Evolutionary conservation across 2,113 vertebrate genomes (phyloP).

Genomic region (Crotalus horridus): DNA sequence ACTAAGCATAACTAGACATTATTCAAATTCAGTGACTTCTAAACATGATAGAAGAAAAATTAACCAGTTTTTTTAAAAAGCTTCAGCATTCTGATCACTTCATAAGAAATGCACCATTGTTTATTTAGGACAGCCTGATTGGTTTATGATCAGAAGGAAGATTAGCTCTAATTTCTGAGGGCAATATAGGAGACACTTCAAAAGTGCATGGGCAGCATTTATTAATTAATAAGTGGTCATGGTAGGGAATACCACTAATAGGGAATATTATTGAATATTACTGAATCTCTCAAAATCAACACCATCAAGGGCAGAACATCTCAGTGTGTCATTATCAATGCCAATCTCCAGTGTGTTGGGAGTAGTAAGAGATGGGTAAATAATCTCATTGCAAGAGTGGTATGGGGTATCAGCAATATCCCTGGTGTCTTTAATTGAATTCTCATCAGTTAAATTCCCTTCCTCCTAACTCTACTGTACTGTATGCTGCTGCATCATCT

Average conservation of each 20-base stretch:
- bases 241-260: neutral
- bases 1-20: neutral
- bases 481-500: neutral
- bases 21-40: neutral
- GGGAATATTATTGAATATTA: no score
- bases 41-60: neutral
- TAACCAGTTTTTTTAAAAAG: neutral
- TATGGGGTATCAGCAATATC: neutral
- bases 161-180: neutral
- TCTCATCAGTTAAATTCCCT: neutral
- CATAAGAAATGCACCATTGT: neutral
- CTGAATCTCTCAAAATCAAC: no score
- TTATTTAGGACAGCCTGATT: neutral
- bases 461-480: neutral
- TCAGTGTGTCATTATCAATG: no score
- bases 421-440: neutral
- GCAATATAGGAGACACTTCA: neutral
- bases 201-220: neutral
- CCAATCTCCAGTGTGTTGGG: no score
- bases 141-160: neutral
- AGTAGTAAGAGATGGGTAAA: no score
- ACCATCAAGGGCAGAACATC: no score
- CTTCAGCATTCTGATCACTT: neutral
- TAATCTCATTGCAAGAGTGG: neutral
- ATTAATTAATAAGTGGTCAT: neutral